A percentile compares a stretch with the other conserved stretches of the same genome.
Conservation (phyloP, 2,113 vertebrate genomes). For the Oceanites oceanicus region DNA sequence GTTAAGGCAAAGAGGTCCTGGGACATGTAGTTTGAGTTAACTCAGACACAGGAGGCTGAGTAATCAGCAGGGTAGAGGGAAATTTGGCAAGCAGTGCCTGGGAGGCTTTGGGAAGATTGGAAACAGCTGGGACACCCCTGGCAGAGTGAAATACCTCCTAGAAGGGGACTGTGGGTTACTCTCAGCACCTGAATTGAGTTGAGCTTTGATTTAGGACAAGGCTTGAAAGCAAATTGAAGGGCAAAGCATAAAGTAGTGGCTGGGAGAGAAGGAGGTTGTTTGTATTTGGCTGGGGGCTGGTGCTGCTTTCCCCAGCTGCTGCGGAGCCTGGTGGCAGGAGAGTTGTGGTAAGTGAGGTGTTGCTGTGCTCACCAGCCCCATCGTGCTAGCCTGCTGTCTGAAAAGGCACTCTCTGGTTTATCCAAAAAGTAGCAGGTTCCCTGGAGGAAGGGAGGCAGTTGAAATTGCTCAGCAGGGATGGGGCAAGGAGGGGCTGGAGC, state of each 20-base stretch:
- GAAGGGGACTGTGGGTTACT: not conserved
- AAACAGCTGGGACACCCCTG: not conserved
- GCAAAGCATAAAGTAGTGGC: not conserved
- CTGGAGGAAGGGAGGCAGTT: not conserved
- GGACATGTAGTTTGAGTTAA: not conserved
- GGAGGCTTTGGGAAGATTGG: not conserved
- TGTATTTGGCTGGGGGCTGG: not conserved
- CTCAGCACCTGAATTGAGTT: not conserved
- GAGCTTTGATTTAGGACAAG: not conserved
- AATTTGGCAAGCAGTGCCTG: not conserved
- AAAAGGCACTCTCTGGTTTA: not conserved
- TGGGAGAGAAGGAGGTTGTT: not conserved
- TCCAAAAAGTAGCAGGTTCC: too few relatives aligned
- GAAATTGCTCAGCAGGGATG: not conserved
- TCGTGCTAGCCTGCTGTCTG: not conserved
- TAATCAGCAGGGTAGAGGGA: not conserved
- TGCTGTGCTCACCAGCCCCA: rapidly evolving
- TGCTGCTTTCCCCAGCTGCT: not conserved
- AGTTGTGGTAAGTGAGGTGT: not conserved
- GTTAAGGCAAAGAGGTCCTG: not conserved
- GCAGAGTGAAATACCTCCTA: not conserved
- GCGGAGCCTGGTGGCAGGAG: not conserved
- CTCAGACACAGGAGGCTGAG: not conserved
- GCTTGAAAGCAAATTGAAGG: not conserved
- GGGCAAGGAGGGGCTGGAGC: not conserved